Conservation (phyloP, 2,113 vertebrate genomes). For the Ploceus nigricollis region DNA sequence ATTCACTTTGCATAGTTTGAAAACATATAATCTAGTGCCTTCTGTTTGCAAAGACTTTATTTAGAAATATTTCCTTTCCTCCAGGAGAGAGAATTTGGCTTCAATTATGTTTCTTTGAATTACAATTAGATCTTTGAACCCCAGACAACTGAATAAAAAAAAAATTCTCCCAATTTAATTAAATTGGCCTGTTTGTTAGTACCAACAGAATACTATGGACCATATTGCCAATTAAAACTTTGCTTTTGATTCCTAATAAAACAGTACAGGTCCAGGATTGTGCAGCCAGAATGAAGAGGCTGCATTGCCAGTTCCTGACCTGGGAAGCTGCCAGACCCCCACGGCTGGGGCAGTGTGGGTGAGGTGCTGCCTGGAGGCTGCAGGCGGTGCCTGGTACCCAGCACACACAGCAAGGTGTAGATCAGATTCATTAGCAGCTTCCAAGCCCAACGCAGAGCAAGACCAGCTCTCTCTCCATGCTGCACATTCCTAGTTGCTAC, state of each 20-base stretch:
- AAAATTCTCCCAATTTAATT: neutral
- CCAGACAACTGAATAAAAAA: neutral
- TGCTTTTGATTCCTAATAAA: neutral
- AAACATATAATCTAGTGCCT: neutral
- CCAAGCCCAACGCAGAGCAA: neutral
- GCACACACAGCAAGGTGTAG: rapidly evolving
- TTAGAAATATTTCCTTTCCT: neutral
- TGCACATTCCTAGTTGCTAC: neutral
- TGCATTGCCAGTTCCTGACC: neutral
- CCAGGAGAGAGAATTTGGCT: neutral
- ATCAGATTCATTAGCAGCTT: neutral
- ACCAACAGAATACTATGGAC: neutral
- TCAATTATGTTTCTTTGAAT: neutral
- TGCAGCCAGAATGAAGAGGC: neutral
- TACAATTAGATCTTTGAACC: constrained; percentile 7
- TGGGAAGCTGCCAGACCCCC: neutral
- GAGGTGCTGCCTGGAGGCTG: neutral
- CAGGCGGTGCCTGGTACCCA: neutral
- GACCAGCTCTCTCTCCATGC: neutral
- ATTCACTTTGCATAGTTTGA: neutral
- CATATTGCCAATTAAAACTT: neutral
- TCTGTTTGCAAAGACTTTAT: neutral
- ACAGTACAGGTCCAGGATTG: neutral
- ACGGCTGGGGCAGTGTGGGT: rapidly evolving
- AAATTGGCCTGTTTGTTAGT: neutral